A percentile compares a stretch with the other conserved stretches of the same genome.
phyloP scores from a whole-genome alignment of 2,888 invertebrate species.

The Blomia tropicalis region DNA sequence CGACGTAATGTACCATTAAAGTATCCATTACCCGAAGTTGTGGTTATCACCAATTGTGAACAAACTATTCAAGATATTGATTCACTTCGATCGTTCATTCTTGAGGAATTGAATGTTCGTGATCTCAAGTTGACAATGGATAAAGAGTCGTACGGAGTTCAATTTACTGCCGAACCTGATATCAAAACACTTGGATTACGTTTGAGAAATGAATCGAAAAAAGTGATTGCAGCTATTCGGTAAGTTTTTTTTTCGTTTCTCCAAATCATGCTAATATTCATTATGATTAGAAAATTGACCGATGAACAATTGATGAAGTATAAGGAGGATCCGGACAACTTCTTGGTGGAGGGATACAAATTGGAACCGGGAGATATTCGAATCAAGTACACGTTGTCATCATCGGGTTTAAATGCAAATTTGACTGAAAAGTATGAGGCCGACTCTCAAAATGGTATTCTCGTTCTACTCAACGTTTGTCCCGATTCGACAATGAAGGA shows the following conservation, averaged over 20 bases:
- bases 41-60: conserved; percentile 75
- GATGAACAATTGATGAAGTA: conserved; percentile 63
- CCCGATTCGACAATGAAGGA: conserved; percentile 77
- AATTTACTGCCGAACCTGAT: conserved; percentile 80
- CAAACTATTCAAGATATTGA: conserved; percentile 59
- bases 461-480: conserved; percentile 72
- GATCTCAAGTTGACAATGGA: conserved; percentile 67
- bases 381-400: conserved; percentile 54
- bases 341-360: conserved; percentile 56
- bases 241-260: background rate
- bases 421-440: conserved; percentile 60
- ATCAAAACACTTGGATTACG: conserved; percentile 74
- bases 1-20: conserved; percentile 82
- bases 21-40: conserved; percentile 85
- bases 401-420: conserved; percentile 42
- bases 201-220: conserved; percentile 75
- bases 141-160: conserved; percentile 78
- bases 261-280: background rate
- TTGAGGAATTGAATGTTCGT: conserved; percentile 69
- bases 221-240: conserved; percentile 56
- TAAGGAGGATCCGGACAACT: conserved; percentile 48
- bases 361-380: conserved; percentile 62
- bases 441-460: conserved; percentile 67
- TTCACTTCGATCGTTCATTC: conserved; percentile 62
- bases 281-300: conserved; percentile 52